A percentile compares a stretch with the other conserved stretches of the same genome.
phyloP scores from a whole-genome alignment of 2,888 invertebrate species.

The Calephelis perditalis region DNA sequence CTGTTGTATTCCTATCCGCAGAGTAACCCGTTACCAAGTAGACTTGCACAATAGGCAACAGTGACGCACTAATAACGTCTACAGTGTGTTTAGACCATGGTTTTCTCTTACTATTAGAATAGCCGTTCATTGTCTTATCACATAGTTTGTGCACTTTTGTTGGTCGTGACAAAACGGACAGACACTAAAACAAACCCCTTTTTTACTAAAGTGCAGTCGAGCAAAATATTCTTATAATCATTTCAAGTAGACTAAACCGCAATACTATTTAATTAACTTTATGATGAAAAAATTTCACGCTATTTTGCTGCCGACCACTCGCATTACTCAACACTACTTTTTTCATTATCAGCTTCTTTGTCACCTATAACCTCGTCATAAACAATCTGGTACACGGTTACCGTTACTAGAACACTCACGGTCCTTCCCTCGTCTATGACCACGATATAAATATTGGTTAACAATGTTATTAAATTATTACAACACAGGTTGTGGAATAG shows the following conservation, averaged over 20 bases:
- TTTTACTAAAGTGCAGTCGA: neutral
- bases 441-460: constrained; percentile 73
- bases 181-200: too few species aligned
- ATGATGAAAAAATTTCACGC: constrained; percentile 42
- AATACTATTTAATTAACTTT: neutral
- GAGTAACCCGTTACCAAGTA: too few species aligned
- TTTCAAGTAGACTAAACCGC: neutral
- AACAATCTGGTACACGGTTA: constrained; percentile 69
- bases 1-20: too few species aligned
- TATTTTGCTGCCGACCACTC: constrained; percentile 46
- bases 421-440: constrained; percentile 56
- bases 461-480: constrained; percentile 64
- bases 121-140: too few species aligned
- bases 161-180: too few species aligned
- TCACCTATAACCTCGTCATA: constrained; percentile 71
- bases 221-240: neutral
- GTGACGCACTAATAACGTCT: too few species aligned
- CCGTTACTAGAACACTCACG: constrained; percentile 53
- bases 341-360: constrained; percentile 64
- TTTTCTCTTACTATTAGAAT: too few species aligned
- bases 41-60: too few species aligned
- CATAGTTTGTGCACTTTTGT: too few species aligned
- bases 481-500: constrained; percentile 49
- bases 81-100: too few species aligned
- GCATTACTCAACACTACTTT: constrained; percentile 53